Percentiles rank a stretch among this genome's conserved stretches.
These are phyloP conservation scores for Gymnothorax javanicus DNA, from an alignment of 2,797 vertebrate species.

Conservation along the genomic window DNA sequence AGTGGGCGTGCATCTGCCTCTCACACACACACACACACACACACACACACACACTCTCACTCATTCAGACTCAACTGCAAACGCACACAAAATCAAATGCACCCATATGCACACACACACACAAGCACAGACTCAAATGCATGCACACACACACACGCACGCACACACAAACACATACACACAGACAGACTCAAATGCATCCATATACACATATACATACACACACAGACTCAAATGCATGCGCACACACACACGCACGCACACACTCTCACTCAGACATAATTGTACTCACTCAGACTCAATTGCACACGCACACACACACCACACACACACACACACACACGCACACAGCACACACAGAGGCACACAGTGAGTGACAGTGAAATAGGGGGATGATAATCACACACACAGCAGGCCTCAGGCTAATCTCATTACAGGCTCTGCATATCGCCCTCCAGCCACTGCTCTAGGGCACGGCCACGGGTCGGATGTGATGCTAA, in stretches of 20 bases:
- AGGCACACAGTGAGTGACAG: conserved; percentile 27
- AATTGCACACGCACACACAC: too few relatives aligned
- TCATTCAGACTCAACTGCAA: too few relatives aligned
- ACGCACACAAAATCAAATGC: too few relatives aligned
- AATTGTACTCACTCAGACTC: too few relatives aligned
- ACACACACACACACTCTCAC: neutral
- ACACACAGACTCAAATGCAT: neutral
- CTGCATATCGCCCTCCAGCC: neutral
- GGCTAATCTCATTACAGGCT: conserved; percentile 33
- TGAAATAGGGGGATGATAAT: conserved; percentile 27
- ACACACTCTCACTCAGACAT: too few relatives aligned
- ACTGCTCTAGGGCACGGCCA: neutral
- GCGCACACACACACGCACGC: neutral
- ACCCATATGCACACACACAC: too few relatives aligned
- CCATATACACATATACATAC: too few relatives aligned
- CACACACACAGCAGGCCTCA: conserved; percentile 16
- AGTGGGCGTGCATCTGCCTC: neutral
- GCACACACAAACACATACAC: neutral
- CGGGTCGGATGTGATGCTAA: conserved; percentile 27
- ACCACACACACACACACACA: neutral
- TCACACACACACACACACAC: neutral
- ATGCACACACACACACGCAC: neutral
- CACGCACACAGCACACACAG: neutral
- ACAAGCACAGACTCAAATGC: too few relatives aligned
- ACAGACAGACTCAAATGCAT: too few relatives aligned